Evolutionary conservation across 1,140 invertebrate species (phyloP), one percentile per base, ranked within the genome.

Genomic region (Pseudomyrmex flavicornis): DNA sequence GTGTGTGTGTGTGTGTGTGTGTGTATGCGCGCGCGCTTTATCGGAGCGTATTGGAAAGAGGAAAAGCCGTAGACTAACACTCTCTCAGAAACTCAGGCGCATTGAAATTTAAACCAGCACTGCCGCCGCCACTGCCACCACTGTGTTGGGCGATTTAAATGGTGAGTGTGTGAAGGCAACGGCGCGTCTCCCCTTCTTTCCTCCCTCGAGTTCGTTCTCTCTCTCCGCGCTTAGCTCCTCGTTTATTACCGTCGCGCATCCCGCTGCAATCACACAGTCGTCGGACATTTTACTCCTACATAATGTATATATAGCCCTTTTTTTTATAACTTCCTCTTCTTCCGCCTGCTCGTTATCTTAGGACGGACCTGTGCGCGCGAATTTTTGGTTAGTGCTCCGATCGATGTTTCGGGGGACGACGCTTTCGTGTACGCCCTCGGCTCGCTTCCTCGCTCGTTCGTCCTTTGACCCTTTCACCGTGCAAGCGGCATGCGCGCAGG

Each of bases 91-190:
- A 35, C 35, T 35, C 79, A 75, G 85, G 89, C 84, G 85, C 84
- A 84, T 84, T 85, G 90, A 91, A 86, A 88, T 92, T 92, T 91
- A 91, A 91, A 92, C 86, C 90, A 48, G 20, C 48, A 26, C 61
- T 8, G 20, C 26, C 26, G 26, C 61, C 20, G 22, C n/a, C 46
- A 20, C 65, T 48, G 17, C 46, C 17, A 17, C 48, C 62, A 13
- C 63, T 35, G 5, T 87, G 82, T 85, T 88, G 75, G 90, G 87
- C 89, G 85, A 92, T 92, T 91, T 93, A 91, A 92, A 92, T 92
- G 91, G 91, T 92, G 89, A 92, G 91, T 90, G 79, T 80, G 84
- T 76, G 61, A 46, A 80, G 59, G 66, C 48, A 56, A 56, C 83
- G 15, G 66, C 72, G 75, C 17, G 58, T 80, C 76, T 59, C 50